Conservation (phyloP, 2,797 vertebrate species). For the Discoglossus pictus region DNA sequence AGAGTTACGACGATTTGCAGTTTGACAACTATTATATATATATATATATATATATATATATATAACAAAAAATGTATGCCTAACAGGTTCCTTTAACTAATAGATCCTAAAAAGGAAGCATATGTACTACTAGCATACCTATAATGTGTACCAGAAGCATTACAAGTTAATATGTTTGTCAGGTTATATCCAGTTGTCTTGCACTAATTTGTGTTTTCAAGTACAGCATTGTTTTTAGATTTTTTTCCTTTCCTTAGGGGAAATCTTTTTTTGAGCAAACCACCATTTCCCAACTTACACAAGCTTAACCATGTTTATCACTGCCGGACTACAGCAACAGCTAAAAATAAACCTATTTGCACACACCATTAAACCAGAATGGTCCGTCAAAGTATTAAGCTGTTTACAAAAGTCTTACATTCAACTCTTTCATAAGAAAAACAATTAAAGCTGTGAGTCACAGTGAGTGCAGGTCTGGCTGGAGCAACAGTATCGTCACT, state of each 20-base stretch:
- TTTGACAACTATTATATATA: too few relatives aligned
- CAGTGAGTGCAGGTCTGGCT: slow-evolving; percentile 25
- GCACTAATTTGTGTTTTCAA: background rate
- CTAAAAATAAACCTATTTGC: slow-evolving; percentile 68
- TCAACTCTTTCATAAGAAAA: slow-evolving; percentile 48
- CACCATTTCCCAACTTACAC: background rate
- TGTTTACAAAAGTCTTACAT: slow-evolving; percentile 60
- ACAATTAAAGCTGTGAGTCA: slow-evolving; percentile 54
- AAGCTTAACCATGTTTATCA: slow-evolving; percentile 28
- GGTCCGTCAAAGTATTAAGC: slow-evolving; percentile 50
- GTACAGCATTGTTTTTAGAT: background rate
- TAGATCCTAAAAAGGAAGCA: too few relatives aligned
- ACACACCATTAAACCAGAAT: slow-evolving; percentile 65
- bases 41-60: too few relatives aligned
- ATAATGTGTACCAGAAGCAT: too few relatives aligned
- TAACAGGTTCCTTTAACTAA: too few relatives aligned
- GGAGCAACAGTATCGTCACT: too few relatives aligned
- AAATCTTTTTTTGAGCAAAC: background rate
- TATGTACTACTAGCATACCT: too few relatives aligned
- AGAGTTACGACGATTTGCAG: too few relatives aligned
- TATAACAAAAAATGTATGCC: too few relatives aligned
- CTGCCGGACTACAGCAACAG: slow-evolving; percentile 53
- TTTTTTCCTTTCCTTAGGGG: too few relatives aligned
- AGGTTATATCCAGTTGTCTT: too few relatives aligned
- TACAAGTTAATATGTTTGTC: too few relatives aligned